Percentiles rank a stretch among this genome's conserved stretches.
phyloP scores from a whole-genome alignment of 2,797 vertebrate species.

The Lates japonicus region DNA sequence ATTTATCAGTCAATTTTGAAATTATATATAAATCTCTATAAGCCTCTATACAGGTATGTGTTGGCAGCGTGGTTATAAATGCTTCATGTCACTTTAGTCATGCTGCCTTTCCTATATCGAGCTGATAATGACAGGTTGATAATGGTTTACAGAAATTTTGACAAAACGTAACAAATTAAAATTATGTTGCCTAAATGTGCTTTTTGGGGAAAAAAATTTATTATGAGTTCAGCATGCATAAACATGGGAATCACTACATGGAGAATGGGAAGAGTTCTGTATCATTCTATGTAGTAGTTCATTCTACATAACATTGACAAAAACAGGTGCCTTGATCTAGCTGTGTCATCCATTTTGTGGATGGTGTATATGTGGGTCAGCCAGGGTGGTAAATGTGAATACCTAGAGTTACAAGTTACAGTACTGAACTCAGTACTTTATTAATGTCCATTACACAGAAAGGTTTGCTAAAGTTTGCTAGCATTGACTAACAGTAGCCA shows the following conservation, averaged over 20 bases:
- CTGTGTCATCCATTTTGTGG: neutral
- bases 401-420: too few species aligned
- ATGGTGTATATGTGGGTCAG: neutral
- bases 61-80: neutral
- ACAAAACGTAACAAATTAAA: constrained; percentile 12
- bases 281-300: neutral
- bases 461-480: neutral
- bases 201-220: neutral
- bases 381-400: too few species aligned
- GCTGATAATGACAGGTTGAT: constrained; percentile 24
- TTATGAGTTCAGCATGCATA: constrained; percentile 1
- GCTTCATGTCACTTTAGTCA: neutral
- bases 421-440: too few species aligned
- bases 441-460: neutral
- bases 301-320: neutral
- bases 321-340: neutral
- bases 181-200: constrained; percentile 9
- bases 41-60: neutral
- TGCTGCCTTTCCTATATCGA: neutral
- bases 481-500: neutral
- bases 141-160: constrained; percentile 4
- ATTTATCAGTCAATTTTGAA: too few species aligned
- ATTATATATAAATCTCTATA: too few species aligned
- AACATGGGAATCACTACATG: neutral
- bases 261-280: neutral